Conservation (phyloP, 1,140 invertebrate species). For the Vollenhovia emeryi region DNA sequence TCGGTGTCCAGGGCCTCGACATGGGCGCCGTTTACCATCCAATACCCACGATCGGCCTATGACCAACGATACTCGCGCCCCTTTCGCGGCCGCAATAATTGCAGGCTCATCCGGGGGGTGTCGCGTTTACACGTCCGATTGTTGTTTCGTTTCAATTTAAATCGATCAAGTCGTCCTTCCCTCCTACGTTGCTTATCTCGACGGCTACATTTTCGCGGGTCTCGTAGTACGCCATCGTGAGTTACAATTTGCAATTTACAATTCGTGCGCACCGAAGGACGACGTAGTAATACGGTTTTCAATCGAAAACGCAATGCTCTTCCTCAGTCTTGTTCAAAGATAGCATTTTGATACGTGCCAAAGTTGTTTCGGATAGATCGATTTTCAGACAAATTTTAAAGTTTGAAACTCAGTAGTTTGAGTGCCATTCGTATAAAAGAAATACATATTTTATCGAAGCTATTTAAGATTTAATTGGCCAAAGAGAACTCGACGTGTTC, state of each 20-base stretch:
- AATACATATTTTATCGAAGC: neutral
- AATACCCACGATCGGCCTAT: slow-evolving; percentile 88
- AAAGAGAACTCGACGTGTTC: neutral
- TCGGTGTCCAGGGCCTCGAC: slow-evolving; percentile 89
- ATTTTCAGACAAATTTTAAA: slow-evolving; percentile 8
- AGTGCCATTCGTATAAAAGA: neutral
- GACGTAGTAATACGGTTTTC: neutral
- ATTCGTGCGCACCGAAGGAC: neutral
- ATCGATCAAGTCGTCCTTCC: neutral
- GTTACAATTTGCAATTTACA: too few relatives aligned
- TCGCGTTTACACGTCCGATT: neutral
- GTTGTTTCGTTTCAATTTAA: neutral
- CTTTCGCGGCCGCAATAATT: slow-evolving; percentile 86
- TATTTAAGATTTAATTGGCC: neutral
- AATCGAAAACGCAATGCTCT: neutral
- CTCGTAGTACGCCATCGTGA: neutral
- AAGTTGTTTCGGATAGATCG: slow-evolving; percentile 5
- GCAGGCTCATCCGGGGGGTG: slow-evolving; percentile 1
- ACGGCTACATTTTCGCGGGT: neutral
- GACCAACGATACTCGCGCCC: slow-evolving; percentile 88
- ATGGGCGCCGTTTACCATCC: slow-evolving; percentile 88
- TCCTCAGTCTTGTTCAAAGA: neutral
- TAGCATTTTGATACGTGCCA: slow-evolving; percentile 35
- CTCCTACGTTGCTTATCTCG: neutral
- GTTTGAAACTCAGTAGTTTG: neutral